These are phyloP conservation scores for Drosophila phalerata DNA, from an alignment of 2,888 invertebrate species.

Conservation along the genomic window DNA sequence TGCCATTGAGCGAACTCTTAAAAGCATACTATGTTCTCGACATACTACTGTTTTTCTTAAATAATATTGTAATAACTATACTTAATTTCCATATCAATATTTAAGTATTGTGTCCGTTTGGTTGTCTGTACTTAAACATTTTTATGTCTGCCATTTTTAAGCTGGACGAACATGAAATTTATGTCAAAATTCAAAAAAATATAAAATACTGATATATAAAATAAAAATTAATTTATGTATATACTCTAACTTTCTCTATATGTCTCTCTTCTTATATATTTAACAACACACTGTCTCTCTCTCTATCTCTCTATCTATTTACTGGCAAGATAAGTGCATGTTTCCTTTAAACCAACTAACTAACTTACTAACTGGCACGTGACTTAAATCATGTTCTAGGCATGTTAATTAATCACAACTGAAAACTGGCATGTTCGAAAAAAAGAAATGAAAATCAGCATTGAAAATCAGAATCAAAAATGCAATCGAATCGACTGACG, in stretches of 20 bases:
- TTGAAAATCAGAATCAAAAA: neutral
- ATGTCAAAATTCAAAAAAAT: slow-evolving; percentile 62
- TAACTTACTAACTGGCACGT: slow-evolving; percentile 44
- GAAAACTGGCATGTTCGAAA: slow-evolving; percentile 43
- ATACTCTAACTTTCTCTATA: slow-evolving; percentile 45
- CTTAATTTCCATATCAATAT: slow-evolving; percentile 68
- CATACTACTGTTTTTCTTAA: slow-evolving; percentile 66
- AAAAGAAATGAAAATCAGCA: neutral
- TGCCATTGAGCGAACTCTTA: slow-evolving; percentile 78
- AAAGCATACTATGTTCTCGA: slow-evolving; percentile 63
- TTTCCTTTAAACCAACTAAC: slow-evolving; percentile 51
- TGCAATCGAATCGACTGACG: slow-evolving; percentile 29
- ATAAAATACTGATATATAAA: slow-evolving; percentile 37
- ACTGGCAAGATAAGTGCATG: slow-evolving; percentile 73
- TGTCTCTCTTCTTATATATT: slow-evolving; percentile 22
- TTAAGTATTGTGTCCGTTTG: slow-evolving; percentile 83
- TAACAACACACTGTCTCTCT: slow-evolving; percentile 23
- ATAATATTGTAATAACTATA: slow-evolving; percentile 47
- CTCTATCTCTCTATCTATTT: slow-evolving; percentile 39
- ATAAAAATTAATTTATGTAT: slow-evolving; percentile 48
- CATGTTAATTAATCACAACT: slow-evolving; percentile 49
- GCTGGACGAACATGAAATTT: slow-evolving; percentile 70
- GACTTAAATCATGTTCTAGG: slow-evolving; percentile 56
- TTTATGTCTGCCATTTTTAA: slow-evolving; percentile 84
- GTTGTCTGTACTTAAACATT: slow-evolving; percentile 85